phyloP scores from a whole-genome alignment of 2,888 invertebrate genomes.

The Trilocha varians region DNA sequence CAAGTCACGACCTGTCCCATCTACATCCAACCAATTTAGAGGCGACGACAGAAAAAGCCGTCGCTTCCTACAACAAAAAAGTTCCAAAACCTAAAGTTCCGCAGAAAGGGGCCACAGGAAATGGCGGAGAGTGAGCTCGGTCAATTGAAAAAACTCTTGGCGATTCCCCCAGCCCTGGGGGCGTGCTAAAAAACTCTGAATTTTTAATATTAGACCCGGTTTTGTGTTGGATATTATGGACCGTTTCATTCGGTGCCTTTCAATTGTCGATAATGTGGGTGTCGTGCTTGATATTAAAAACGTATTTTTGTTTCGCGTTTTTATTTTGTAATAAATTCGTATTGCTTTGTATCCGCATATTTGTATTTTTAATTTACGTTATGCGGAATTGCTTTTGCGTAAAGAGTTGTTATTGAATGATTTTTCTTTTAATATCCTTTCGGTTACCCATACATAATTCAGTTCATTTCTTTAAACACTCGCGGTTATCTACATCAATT shows the following conservation, averaged over 20 bases:
- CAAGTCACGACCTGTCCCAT: background rate
- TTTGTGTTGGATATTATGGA: conserved; percentile 16
- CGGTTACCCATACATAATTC: no score
- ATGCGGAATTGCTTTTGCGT: background rate
- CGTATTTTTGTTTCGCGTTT: background rate
- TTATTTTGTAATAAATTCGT: background rate
- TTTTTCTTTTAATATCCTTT: no score
- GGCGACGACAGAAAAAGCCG: conserved; percentile 2
- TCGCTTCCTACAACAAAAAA: conserved; percentile 20
- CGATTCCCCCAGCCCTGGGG: conserved; percentile 16
- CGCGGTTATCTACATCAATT: no score
- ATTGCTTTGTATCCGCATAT: background rate
- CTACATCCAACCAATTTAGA: background rate
- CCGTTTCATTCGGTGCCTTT: background rate
- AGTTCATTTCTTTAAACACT: no score
- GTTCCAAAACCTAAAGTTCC: conserved; percentile 17
- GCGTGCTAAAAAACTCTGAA: conserved; percentile 21
- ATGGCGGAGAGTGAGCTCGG: conserved; percentile 18
- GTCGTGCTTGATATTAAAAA: background rate
- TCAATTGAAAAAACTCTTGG: conserved; percentile 19
- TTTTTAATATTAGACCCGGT: conserved; percentile 24
- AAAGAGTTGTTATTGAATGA: background rate
- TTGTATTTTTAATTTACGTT: background rate
- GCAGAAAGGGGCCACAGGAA: conserved; percentile 11
- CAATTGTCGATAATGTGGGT: conserved; percentile 1